Evolutionary conservation across 1,140 invertebrate genomes (phyloP), one percentile per base, ranked within the genome.

Genomic region (Dolichoris vasculosae): DNA sequence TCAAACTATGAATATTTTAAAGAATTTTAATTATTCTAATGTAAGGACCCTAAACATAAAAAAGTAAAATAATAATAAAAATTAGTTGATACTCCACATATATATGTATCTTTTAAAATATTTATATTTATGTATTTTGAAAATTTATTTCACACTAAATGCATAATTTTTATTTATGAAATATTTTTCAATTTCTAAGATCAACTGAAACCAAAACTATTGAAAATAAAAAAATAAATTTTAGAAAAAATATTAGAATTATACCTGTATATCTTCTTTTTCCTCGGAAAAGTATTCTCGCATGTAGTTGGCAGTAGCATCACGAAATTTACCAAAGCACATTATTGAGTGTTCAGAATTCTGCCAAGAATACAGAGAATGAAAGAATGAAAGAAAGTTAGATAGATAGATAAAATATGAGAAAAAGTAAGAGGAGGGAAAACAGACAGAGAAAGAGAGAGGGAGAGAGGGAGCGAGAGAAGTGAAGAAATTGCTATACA

Each of bases 251-350:
- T 26, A 26, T 91, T 90, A 91, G 91, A 91, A 93, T 91, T 91
- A 90, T 91, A 88, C 89, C 88, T 30, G 30, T 38, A n/a, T 88
- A 81, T 83, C 83, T 64, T 76, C 84, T 79, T 76, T 69, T 86
- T 3, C 30, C 46, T 55, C 46, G 17, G 9, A 0, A 48, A 51
- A 20, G 48, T 30, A 4, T 15, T n/a, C 43, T 13, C 13, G 69
- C 75, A 64, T 83, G 67, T 71, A 87, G 82, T 92, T 91, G 89
- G 89, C 88, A 93, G 90, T 93, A 90, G 87, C 89, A 90, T 92
- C 92, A 92, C 92, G 92, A 92, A 92, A 92, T 92, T 92, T 93
- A 92, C 90, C 90, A 92, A 93, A 93, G 92, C 91, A 92, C 91
- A 91, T 91, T 92, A 93, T 92, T 91, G 92, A 93, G 92, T 92